Evolutionary conservation across 2,888 invertebrate species (phyloP).

Genomic region (Baronia brevicornis): DNA sequence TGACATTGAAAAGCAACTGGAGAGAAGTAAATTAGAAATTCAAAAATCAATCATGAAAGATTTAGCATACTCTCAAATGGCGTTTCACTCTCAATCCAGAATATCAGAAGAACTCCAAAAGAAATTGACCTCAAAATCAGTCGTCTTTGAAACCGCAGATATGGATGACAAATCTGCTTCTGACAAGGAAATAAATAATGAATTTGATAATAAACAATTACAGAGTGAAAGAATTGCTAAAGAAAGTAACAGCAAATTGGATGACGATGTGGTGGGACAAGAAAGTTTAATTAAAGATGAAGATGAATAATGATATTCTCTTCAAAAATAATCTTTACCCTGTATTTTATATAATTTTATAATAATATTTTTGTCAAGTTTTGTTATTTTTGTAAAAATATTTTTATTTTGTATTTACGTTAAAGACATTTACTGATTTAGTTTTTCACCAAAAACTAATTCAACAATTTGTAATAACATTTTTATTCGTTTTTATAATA

Average conservation of each 20-base stretch:
- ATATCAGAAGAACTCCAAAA: slow-evolving; percentile 23
- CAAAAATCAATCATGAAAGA: slow-evolving; percentile 61
- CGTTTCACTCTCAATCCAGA: slow-evolving; percentile 30
- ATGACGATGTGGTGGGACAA: slow-evolving; percentile 15
- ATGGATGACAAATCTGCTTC: no score
- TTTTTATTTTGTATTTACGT: no score
- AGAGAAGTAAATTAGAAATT: slow-evolving; percentile 48
- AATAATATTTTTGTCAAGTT: no score
- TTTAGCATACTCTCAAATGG: slow-evolving; percentile 42
- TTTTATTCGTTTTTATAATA: no score
- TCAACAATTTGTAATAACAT: no score
- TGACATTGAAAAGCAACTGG: slow-evolving; percentile 43
- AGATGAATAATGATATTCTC: no score
- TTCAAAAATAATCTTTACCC: no score
- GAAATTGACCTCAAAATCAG: slow-evolving; percentile 25
- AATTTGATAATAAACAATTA: slow-evolving; percentile 27
- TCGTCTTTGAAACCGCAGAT: slow-evolving; percentile 25
- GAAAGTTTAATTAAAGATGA: no score
- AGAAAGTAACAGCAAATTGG: slow-evolving; percentile 13
- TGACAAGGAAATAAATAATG: slow-evolving; percentile 36
- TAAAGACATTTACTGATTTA: no score
- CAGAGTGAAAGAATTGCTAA: slow-evolving; percentile 18
- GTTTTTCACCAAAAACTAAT: no score
- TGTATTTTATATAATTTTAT: no score
- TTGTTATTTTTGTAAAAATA: no score